Evolutionary conservation across 2,797 vertebrate genomes (phyloP).

Genomic region (Falco concolor): DNA sequence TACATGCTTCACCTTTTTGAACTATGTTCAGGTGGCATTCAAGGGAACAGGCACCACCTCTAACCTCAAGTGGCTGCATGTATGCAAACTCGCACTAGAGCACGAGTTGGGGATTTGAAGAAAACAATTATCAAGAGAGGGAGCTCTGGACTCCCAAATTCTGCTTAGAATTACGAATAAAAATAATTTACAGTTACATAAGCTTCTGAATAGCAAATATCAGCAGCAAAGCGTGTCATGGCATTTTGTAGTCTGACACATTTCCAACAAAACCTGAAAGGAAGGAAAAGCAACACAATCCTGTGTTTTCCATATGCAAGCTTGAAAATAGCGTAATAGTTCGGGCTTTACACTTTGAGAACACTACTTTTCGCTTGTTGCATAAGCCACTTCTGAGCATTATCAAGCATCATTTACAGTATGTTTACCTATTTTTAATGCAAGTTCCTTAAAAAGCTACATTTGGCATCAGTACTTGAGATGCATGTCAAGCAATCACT

Average conservation of each 20-base stretch:
- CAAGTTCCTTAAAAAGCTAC: background rate
- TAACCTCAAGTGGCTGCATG: background rate
- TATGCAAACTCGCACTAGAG: background rate
- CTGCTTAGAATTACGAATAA: background rate
- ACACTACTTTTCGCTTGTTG: background rate
- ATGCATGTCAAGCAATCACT: fast-evolving
- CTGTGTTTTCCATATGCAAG: background rate
- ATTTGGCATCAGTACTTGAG: background rate
- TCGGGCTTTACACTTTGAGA: background rate
- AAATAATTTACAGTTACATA: background rate
- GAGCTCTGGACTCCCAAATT: background rate
- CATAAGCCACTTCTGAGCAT: background rate
- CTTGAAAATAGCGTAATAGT: background rate
- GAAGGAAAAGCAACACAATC: background rate
- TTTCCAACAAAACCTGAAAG: background rate
- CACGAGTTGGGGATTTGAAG: background rate
- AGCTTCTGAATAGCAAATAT: background rate
- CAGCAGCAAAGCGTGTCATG: background rate
- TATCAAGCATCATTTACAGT: background rate
- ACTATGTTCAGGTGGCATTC: background rate
- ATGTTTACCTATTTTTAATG: background rate
- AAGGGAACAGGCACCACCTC: background rate
- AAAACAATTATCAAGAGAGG: background rate
- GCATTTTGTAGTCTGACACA: background rate
- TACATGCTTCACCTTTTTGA: background rate